Percentiles rank a stretch among this genome's conserved stretches.
phyloP scores from a whole-genome alignment of 2,113 vertebrate species.

The Barbus barbus region DNA sequence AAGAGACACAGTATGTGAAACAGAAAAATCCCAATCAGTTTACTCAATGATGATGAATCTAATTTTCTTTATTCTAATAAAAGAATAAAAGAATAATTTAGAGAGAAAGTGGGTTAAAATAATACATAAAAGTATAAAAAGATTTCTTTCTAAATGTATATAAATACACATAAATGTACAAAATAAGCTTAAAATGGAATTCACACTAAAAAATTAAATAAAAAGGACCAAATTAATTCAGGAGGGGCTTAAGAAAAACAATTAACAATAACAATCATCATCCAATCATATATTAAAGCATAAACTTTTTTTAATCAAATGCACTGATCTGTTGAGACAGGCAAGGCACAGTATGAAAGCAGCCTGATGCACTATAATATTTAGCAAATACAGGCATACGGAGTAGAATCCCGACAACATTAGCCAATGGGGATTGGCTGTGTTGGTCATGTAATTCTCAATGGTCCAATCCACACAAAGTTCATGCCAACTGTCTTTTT shows the following conservation, averaged over 20 bases:
- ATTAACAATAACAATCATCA: constrained; percentile 73
- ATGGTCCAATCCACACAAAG: constrained; percentile 19
- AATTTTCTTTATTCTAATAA: not conserved
- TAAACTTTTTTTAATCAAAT: constrained; percentile 77
- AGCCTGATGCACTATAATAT: constrained; percentile 26
- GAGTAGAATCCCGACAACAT: not conserved
- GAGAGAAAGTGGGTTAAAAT: constrained; percentile 42
- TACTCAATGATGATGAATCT: not conserved
- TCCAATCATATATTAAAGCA: constrained; percentile 81
- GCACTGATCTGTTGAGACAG: constrained; percentile 84
- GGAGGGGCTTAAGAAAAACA: constrained; percentile 32
- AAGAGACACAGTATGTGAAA: not conserved
- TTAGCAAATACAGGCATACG: constrained; percentile 47
- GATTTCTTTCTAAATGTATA: not conserved
- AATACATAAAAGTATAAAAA: not conserved
- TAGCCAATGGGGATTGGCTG: constrained; percentile 34
- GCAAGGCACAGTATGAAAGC: constrained; percentile 74
- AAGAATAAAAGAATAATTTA: constrained; percentile 40
- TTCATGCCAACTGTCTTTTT: too few species aligned
- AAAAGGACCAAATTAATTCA: constrained; percentile 36
- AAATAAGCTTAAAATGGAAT: constrained; percentile 41
- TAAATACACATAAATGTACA: constrained; percentile 1
- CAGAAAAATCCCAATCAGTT: constrained; percentile 15
- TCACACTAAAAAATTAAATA: constrained; percentile 11
- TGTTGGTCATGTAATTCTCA: constrained; percentile 37